Base-by-base conservation (phyloP, 1,140 invertebrate genomes). In the Piezodorus guildinii region DNA sequence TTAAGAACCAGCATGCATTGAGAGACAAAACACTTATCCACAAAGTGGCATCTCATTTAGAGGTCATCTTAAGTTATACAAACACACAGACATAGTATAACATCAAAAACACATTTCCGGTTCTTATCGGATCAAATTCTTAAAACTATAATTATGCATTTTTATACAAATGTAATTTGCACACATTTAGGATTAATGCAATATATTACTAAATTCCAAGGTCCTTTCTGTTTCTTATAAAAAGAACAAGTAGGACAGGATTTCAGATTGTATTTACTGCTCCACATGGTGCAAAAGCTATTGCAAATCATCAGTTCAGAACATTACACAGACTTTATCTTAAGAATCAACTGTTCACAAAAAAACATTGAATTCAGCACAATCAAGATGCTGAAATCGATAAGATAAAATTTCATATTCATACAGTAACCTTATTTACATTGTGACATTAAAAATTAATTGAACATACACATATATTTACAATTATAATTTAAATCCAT, bases 361-460 rank as follows among this genome's bases (percentile, higher is more conserved):
- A 56, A 54, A 56, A 56, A 56, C 23, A 23, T 56, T 19, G 23
- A 23, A 56, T 56, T 56, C 52, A 56, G 52, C 3, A 56, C 52
- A 56, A 23, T 56, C 52, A 56, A 27, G 21, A 56, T 27, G 21
- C 52, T 23, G 17, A 56, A 56, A 56, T 56, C 52, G 27, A 56
- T 23, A 56, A 56, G 52, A 56, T 56, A 56, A 56, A 56, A 56
- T 27, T 56, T 56, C 52, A 23, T 56, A 56, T 56, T 21, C 52
- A 56, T 56, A 56, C 52, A 56, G 21, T 56, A 56, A 56, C 52
- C 27, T 56, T 56, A 56, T 56, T 23, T 56, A 56, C 52, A 56
- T 25, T 5, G 52, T 56, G 52, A 23, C 52, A 23, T 56, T 56
- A 56, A 19, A 15, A 21, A 56, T 23, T 56, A 23, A 39, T 25